Conservation (phyloP, 2,113 vertebrate species). For the Gallinago media region DNA sequence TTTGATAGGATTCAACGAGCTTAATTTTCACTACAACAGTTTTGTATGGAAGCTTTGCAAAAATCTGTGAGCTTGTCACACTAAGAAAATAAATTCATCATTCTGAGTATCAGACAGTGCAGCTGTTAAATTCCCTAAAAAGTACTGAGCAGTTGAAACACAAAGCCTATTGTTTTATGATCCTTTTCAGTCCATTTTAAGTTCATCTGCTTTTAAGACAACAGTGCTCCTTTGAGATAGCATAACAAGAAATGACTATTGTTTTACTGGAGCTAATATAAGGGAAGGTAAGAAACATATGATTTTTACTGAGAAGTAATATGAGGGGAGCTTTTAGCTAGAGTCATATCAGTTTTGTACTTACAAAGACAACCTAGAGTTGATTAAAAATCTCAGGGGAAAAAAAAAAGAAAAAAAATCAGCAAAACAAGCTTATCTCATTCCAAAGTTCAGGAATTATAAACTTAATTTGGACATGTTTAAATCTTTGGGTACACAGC, state of each 20-base stretch:
- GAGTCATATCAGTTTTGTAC: neutral
- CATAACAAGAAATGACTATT: accelerated
- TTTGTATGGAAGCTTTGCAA: neutral
- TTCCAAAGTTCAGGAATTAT: neutral
- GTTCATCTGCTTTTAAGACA: neutral
- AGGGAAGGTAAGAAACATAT: neutral
- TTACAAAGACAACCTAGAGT: neutral
- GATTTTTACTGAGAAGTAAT: neutral
- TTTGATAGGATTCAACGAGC: accelerated
- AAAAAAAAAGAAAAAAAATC: neutral
- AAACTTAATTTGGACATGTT: neutral
- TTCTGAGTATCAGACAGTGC: neutral
- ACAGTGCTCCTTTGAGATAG: neutral
- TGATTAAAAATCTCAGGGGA: neutral
- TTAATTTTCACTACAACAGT: neutral
- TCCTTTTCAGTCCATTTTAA: neutral
- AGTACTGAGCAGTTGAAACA: neutral
- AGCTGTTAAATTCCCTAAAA: neutral
- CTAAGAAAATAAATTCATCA: neutral
- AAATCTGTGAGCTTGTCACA: neutral
- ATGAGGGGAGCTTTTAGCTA: accelerated
- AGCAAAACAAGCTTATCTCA: neutral
- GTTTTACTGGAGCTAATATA: neutral
- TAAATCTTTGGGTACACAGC: neutral
- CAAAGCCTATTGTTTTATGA: neutral